Conservation (phyloP, 2,888 invertebrate species). For the Noctua janthe region DNA sequence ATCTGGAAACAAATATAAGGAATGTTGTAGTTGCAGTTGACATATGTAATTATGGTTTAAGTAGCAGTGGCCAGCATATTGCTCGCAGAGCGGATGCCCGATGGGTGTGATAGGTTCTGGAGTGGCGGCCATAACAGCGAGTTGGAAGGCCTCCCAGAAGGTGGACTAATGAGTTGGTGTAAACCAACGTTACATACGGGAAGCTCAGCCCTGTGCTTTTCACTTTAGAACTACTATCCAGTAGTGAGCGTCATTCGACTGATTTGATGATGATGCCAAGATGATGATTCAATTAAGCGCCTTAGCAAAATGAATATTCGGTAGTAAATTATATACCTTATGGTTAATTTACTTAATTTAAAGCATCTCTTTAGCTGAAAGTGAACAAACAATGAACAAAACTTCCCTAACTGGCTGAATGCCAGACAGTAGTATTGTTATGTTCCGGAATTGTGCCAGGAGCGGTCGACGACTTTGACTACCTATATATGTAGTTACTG, state of each 20-base stretch:
- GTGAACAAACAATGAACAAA: constrained; percentile 48
- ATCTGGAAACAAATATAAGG: constrained; percentile 89
- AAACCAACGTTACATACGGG: not conserved
- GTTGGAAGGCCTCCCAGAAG: not conserved
- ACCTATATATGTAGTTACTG: constrained; percentile 31
- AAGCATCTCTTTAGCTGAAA: constrained; percentile 27
- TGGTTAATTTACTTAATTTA: constrained; percentile 8
- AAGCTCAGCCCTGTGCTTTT: not conserved
- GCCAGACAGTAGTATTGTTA: constrained; percentile 63
- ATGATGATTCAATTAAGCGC: not conserved
- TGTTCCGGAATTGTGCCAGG: constrained; percentile 62
- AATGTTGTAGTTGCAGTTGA: not conserved
- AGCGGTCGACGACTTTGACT: constrained; percentile 63
- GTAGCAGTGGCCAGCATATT: not conserved
- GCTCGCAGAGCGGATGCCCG: not conserved
- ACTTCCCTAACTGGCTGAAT: constrained; percentile 51
- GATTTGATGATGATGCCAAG: not conserved
- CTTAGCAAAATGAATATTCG: not conserved
- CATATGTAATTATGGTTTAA: not conserved
- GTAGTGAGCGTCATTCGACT: not conserved
- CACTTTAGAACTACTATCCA: not conserved
- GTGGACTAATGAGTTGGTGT: not conserved
- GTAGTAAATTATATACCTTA: not conserved
- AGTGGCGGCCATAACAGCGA: not conserved
- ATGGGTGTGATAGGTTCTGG: not conserved